Evolutionary conservation across 2,113 vertebrate genomes (phyloP).

Genomic region (Ailurus styani): DNA sequence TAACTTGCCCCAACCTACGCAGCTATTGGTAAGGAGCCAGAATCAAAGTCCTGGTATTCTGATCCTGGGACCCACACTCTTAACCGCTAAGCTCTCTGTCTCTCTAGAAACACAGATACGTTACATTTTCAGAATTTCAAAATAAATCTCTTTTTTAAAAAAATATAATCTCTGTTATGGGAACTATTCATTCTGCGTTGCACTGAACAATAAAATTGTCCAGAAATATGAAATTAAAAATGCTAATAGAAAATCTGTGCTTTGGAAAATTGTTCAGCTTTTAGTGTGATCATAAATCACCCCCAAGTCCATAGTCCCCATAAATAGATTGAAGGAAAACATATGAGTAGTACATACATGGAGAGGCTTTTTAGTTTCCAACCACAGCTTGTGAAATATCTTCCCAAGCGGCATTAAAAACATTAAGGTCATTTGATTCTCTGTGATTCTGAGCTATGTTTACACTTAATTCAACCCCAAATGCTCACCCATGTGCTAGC

Average conservation of each 20-base stretch:
- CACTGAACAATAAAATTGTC: neutral
- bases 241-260: neutral
- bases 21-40: neutral
- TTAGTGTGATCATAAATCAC: neutral
- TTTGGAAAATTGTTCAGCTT: neutral
- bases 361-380: neutral
- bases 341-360: neutral
- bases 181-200: neutral
- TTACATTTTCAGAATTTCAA: neutral
- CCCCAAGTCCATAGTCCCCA: neutral
- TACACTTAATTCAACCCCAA: neutral
- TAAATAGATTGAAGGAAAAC: neutral
- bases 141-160: neutral
- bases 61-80: neutral
- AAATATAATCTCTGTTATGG: neutral
- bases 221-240: neutral
- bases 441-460: neutral
- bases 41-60: no score
- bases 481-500: neutral
- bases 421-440: neutral
- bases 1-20: neutral
- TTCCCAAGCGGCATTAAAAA: neutral
- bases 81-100: neutral
- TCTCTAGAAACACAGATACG: neutral
- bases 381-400: neutral